Base-by-base conservation (phyloP, 1,140 invertebrate genomes). In the Diachasma alloeum region DNA sequence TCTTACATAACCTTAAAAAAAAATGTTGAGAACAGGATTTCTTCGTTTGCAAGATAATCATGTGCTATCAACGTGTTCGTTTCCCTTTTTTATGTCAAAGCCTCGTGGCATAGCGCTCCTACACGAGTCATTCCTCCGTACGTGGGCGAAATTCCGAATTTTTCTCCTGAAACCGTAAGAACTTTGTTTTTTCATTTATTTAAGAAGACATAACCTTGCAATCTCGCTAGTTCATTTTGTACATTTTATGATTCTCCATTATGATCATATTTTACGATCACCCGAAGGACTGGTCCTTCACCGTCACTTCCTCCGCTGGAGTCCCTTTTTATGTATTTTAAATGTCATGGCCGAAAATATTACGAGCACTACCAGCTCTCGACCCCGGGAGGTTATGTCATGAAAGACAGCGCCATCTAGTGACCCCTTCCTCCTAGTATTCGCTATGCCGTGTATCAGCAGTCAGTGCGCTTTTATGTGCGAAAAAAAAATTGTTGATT, bases 11-110 rank as follows among this genome's bases (percentile, higher is more conserved):
- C 19, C 11, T 63, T 37, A 44, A 39, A 8, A 26, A 59, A 72
- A 72, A 72, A 53, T 36, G 19, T 13, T 17, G 42, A 17, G 19
- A 59, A 42, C 24, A 66, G 39, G 22, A 68, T 8, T 67, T 39
- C 17, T 44, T 48, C 39, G 22, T 44, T 71, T 48, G n/a, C 44
- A 56, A 6, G 36, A 39, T 37, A 36, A 22, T 66, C 66, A 39
- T 36, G 66, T 39, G 8, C n/a, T 56, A 24, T 72, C 44, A 31
- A 24, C 24, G 10, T 31, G 8, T 24, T 53, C 26, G 19, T n/a
- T 31, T 39, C 8, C 46, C 22, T 74, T 66, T 68, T 74, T 74
- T 46, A 74, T 59, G 39, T 66, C 37, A 46, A 48, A 74, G 15
- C 39, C 24, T 13, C 63, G 39, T 37, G 36, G 56, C 19, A 66